Conservation (phyloP, 2,888 invertebrate genomes). For the Cryptops parisi region DNA sequence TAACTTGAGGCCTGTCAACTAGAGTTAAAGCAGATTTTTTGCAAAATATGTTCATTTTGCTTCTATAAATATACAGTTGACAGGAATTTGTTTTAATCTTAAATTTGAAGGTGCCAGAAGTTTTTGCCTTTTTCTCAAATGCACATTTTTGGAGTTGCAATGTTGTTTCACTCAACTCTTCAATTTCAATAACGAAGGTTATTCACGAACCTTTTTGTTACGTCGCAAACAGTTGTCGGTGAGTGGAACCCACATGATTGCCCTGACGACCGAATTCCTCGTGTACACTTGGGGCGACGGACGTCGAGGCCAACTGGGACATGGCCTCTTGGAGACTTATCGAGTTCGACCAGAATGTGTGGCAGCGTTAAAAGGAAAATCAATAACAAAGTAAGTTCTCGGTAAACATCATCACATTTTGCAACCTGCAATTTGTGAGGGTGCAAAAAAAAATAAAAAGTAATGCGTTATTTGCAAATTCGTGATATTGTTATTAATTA, state of each 20-base stretch:
- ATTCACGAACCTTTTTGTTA: constrained; percentile 18
- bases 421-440: background rate
- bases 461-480: background rate
- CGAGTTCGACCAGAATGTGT: constrained; percentile 43
- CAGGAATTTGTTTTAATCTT: too few species aligned
- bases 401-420: too few species aligned
- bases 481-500: background rate
- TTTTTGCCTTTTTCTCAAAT: too few species aligned
- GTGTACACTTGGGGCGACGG: constrained; percentile 57
- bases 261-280: constrained; percentile 42
- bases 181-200: background rate
- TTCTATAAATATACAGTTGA: too few species aligned
- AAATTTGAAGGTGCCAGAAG: too few species aligned
- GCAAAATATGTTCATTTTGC: too few species aligned
- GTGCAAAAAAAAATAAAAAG: constrained; percentile 1
- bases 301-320: constrained; percentile 48
- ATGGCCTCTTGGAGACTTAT: constrained; percentile 38
- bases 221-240: constrained; percentile 35
- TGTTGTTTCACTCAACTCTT: too few species aligned
- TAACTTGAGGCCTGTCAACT: too few species aligned
- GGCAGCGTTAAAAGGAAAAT: constrained; percentile 45
- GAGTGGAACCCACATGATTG: constrained; percentile 43
- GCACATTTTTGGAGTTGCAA: too few species aligned
- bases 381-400: constrained; percentile 39
- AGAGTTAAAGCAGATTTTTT: too few species aligned